A percentile compares a stretch with the other conserved stretches of the same genome.
Conservation (phyloP, 1,140 invertebrate genomes). For the Trachelipus rathkii region DNA sequence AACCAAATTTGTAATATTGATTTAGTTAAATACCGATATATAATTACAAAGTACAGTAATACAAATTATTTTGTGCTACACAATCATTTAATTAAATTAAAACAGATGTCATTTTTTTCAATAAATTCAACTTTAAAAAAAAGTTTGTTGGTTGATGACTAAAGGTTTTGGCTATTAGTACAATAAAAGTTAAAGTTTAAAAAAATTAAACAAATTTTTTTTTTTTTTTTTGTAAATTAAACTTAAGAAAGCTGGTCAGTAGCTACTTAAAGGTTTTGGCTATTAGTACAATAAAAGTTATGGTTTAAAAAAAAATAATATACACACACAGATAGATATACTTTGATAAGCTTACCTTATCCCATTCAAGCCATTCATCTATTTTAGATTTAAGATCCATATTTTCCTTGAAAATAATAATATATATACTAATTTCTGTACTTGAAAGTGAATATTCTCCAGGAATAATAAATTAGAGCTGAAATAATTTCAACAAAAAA, state of each 20-base stretch:
- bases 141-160: too few relatives aligned
- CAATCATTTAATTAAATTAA: too few relatives aligned
- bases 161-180: too few relatives aligned
- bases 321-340: neutral
- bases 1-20: neutral
- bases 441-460: too few relatives aligned
- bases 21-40: neutral
- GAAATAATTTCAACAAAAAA: too few relatives aligned
- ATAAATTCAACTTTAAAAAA: too few relatives aligned
- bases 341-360: neutral
- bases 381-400: slow-evolving; percentile 3
- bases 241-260: neutral
- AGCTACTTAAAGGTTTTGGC: neutral
- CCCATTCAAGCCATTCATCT: slow-evolving; percentile 21
- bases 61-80: neutral
- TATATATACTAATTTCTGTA: too few relatives aligned
- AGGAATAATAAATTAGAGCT: too few relatives aligned
- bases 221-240: neutral
- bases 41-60: neutral
- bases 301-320: neutral
- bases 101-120: too few relatives aligned
- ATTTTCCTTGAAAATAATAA: too few relatives aligned
- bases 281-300: neutral
- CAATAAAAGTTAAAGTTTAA: too few relatives aligned
- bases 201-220: neutral